Evolutionary conservation across 2,797 vertebrate species (phyloP).

Genomic region (Cynopterus sphinx): DNA sequence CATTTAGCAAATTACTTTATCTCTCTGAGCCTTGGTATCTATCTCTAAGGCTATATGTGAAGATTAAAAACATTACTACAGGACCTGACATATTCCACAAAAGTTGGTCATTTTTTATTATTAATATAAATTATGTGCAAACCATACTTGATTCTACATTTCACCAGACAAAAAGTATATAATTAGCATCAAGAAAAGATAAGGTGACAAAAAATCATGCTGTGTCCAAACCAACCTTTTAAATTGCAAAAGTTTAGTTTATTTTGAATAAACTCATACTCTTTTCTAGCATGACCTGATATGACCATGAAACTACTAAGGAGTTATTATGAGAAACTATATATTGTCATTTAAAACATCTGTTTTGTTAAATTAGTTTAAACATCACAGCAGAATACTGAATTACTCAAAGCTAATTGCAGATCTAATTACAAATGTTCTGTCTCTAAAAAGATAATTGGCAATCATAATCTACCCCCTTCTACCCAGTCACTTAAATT

Average conservation of each 20-base stretch:
- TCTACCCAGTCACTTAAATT: slow-evolving; percentile 45
- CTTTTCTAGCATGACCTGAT: slow-evolving; percentile 31
- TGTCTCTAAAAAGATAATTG: slow-evolving; percentile 58
- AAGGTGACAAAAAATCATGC: background rate
- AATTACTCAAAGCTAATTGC: slow-evolving; percentile 69
- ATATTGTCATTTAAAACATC: slow-evolving; percentile 63
- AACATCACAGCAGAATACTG: slow-evolving; percentile 44
- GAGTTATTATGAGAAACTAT: slow-evolving; percentile 52
- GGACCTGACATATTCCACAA: background rate
- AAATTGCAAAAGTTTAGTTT: slow-evolving; percentile 12
- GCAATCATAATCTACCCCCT: slow-evolving; percentile 56
- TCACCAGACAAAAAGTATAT: background rate
- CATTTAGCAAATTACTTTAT: background rate
- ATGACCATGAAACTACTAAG: slow-evolving; percentile 3
- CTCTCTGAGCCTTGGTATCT: background rate
- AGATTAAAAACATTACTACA: background rate
- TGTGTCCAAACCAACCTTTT: background rate
- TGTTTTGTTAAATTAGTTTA: slow-evolving; percentile 61
- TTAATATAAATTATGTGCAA: background rate
- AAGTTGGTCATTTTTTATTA: background rate
- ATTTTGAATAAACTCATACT: slow-evolving; percentile 37
- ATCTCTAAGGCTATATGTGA: background rate
- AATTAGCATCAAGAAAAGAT: background rate
- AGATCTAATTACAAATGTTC: slow-evolving; percentile 69
- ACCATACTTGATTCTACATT: background rate